Base-by-base conservation (phyloP, 1,140 invertebrate genomes). In the Drosophila cardini region DNA sequence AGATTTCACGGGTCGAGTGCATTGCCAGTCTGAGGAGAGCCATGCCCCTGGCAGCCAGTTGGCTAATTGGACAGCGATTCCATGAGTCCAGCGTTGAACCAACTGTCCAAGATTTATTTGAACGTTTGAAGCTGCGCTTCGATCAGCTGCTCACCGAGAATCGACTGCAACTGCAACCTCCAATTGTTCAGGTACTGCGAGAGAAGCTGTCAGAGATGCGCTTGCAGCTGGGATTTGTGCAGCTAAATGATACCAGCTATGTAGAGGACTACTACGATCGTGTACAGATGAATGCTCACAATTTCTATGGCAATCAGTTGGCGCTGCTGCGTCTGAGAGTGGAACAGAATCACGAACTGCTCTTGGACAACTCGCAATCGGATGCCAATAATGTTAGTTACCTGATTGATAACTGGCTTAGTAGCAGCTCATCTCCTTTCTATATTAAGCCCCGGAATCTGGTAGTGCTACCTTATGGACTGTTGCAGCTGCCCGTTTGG, bases 21-120 rank as follows among this genome's bases (percentile, higher is more conserved):
- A 74, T 91, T 5, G 73, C 87, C 52, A 90, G 84, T 43, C 45
- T 91, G 16, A 43, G 90, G 8, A 78, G 87, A 6, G 81, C 79
- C 11, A 90, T 91, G 90, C 90, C 90, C 0, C 36, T 91, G 69
- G 84, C 87, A 2, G 75, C 82, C 42, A 91, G 90, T 43, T 86
- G 78, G 74, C 21, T 91, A 0, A 83, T 91, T 2, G 85, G 90
- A 0, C 60, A 80, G 18, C 77, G 78, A 0, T 90, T 84, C 26
- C 72, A 90, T 43, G 62, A 87, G 9, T 21, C 58, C 11, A 46
- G 63, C 15, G 16, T 43, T 0, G 71, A 63, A 1, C 53, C 70
- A 0, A 58, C 57, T 2, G 72, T 91, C 2, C 13, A 18, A 0
- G 45, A 70, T 9, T 32, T 91, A 0, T 87, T 89, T 18, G 8